Base-by-base conservation (phyloP, 92 coral and sea anemone genomes). In the Paragorgia papillata region DNA sequence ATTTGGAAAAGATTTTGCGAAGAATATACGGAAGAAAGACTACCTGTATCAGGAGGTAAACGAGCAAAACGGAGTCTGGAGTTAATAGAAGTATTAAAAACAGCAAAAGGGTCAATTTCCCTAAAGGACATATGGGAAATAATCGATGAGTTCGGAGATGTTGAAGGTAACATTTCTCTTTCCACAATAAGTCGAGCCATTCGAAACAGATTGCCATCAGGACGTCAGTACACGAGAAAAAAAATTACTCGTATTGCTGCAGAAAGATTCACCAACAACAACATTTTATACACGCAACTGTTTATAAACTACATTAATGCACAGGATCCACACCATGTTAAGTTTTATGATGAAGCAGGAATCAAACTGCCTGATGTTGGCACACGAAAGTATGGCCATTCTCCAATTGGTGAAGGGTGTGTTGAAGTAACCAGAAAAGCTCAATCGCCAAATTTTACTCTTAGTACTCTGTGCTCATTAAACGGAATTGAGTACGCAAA, bases 321-420 rank as follows among this genome's bases (percentile, higher is more conserved):
- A 19, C 75, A 85, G 65, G 79, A 73, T 71, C 81, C 84, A 19
- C 8, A 56, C 9, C 59, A 61, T 31, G 34, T 84, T 12, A 84
- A 84, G 73, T 84, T 79, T 56, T 85, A 79, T 24, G 82, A 85
- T 33, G 85, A 85, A 32, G 77, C 85, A 24, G 89, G 89, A 1
- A 64, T 85, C 33, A 85, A 79, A 51, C 30, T 27, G 54, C 83
- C 81, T 0, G 80, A 79, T 63, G 20, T 49, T 9, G 73, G 88
- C 3, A 84, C 84, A 34, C 54, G 55, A 34, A 26, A 39, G 0
- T 79, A 78, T 39, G 88, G 88, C 13, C 46, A 83, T 50, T 48
- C 53, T 7, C 83, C 83, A 14, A 65, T 67, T 2, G 87, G 87
- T 3, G 66, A 79, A 76, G 41, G 66, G 59, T 81, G 83, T 41